Conservation (phyloP, 1,140 invertebrate genomes). For the Tyrophagus putrescentiae region DNA sequence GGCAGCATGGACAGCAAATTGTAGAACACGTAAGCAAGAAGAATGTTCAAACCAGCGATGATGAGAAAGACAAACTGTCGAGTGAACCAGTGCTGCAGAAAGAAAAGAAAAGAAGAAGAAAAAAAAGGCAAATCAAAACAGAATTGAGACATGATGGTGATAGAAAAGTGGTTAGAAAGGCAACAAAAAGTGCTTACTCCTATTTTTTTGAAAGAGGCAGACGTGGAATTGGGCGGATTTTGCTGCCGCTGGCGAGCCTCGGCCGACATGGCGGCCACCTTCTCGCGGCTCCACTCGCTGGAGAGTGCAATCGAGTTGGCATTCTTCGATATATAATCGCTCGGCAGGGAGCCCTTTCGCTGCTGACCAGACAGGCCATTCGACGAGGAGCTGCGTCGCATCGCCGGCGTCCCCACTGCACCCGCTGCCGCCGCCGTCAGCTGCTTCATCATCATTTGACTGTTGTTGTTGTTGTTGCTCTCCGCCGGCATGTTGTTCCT, state of each 20-base stretch:
- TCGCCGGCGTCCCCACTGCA: too few relatives aligned
- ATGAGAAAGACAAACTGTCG: slow-evolving; percentile 6
- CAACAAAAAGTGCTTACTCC: slow-evolving; percentile 1
- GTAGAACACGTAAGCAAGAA: slow-evolving; percentile 7
- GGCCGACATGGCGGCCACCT: background rate
- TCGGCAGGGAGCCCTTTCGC: slow-evolving; percentile 14
- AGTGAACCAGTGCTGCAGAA: background rate
- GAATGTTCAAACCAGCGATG: background rate
- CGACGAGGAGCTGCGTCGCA: background rate
- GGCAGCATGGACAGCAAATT: slow-evolving; percentile 2
- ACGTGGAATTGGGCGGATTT: background rate
- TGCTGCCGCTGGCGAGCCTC: slow-evolving; percentile 2
- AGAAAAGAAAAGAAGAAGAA: too few relatives aligned
- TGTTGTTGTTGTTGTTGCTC: too few relatives aligned
- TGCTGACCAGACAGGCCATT: background rate
- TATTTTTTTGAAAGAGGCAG: background rate
- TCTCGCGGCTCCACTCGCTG: slow-evolving; percentile 11
- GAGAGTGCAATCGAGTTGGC: background rate
- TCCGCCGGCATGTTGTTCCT: too few relatives aligned
- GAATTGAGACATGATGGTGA: too few relatives aligned
- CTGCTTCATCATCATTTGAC: too few relatives aligned
- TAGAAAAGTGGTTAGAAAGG: background rate
- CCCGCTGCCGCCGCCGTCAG: too few relatives aligned
- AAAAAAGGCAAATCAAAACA: too few relatives aligned
- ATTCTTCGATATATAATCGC: background rate